Evolutionary conservation across 2,113 vertebrate genomes (phyloP).

Genomic region (Sarotherodon lohbergeri): DNA sequence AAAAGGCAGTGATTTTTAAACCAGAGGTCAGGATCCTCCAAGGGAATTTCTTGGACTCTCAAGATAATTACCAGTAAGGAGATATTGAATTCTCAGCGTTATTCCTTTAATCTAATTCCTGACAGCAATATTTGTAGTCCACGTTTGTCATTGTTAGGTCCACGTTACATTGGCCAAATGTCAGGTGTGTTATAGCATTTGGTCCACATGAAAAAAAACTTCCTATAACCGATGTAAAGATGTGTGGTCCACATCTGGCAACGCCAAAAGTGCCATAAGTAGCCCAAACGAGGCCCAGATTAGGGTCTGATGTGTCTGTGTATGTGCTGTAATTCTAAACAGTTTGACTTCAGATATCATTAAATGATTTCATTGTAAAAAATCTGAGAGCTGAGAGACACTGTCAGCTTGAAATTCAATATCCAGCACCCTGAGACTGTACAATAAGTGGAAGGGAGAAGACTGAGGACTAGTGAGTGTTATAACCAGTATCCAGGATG

Average conservation of each 20-base stretch:
- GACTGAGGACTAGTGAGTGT: neutral
- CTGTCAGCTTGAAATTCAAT: neutral
- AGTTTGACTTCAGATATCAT: neutral
- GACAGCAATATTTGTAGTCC: neutral
- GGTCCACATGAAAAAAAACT: neutral
- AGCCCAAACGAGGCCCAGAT: neutral
- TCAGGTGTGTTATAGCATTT: neutral
- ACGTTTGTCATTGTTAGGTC: neutral
- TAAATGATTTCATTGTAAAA: neutral
- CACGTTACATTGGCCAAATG: accelerated
- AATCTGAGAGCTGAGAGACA: neutral
- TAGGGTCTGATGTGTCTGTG: neutral
- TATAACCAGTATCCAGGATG: neutral
- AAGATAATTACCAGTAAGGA: neutral
- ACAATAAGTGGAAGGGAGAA: neutral
- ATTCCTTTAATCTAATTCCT: neutral
- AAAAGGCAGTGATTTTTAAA: neutral
- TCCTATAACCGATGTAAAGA: accelerated
- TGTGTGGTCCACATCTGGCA: neutral
- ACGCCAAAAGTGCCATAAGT: neutral
- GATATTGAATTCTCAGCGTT: accelerated
- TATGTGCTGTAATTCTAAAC: neutral
- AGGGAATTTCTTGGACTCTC: neutral
- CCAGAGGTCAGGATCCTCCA: accelerated
- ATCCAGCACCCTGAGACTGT: neutral